These are phyloP conservation scores for Thymelicus lineola DNA, from an alignment of 2,888 invertebrate species.

Conservation along the genomic window DNA sequence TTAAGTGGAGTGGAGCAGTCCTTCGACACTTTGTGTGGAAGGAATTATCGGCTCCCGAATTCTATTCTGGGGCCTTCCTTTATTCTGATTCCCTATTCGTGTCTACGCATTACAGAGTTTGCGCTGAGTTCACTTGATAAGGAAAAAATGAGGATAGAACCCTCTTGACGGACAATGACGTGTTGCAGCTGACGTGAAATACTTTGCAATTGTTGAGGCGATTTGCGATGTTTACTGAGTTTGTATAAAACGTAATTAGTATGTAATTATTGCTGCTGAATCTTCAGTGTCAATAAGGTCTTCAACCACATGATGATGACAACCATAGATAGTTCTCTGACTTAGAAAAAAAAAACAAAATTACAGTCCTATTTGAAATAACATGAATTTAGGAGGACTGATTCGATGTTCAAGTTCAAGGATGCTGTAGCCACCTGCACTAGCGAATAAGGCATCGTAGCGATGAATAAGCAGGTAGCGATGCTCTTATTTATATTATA, in stretches of 20 bases:
- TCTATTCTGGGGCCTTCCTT: slow-evolving; percentile 40
- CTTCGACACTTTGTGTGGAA: slow-evolving; percentile 48
- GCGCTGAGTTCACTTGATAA: slow-evolving; percentile 19
- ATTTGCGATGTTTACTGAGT: not conserved
- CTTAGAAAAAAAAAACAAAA: too few species aligned
- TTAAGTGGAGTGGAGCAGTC: slow-evolving; percentile 51
- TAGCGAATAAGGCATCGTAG: too few species aligned
- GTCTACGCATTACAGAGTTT: slow-evolving; percentile 8
- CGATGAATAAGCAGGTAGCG: too few species aligned
- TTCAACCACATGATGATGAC: too few species aligned
- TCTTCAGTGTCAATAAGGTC: too few species aligned
- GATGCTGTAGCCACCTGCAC: too few species aligned
- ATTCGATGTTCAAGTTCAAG: too few species aligned
- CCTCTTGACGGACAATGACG: not conserved
- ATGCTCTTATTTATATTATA: too few species aligned
- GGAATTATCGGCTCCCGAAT: slow-evolving; percentile 51
- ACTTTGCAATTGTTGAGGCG: not conserved
- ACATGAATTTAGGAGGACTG: too few species aligned
- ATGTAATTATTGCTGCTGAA: too few species aligned
- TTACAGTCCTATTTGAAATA: too few species aligned
- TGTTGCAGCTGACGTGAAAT: slow-evolving; percentile 1
- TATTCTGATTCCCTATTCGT: slow-evolving; percentile 38
- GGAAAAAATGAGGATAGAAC: not conserved
- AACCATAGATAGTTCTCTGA: too few species aligned
- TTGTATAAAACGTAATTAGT: not conserved